A percentile compares a stretch with the other conserved stretches of the same genome.
These are phyloP conservation scores for Rhinatrema bivittatum DNA, from an alignment of 2,797 vertebrate genomes.

Conservation along the genomic window DNA sequence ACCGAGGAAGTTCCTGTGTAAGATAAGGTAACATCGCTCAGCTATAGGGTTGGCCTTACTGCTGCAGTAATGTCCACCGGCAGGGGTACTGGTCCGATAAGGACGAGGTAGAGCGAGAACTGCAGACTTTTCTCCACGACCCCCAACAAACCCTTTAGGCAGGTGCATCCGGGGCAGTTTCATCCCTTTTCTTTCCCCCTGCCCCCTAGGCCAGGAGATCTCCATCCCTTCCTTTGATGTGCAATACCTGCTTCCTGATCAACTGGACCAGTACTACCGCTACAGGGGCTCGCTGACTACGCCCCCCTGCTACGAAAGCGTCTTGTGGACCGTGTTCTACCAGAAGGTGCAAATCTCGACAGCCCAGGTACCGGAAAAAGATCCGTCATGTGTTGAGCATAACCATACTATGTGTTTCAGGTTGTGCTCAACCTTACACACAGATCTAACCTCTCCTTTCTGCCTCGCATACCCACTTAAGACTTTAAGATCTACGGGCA, in stretches of 20 bases:
- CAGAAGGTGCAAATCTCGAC: constrained; percentile 65
- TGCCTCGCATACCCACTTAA: too few relatives aligned
- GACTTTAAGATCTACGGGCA: too few relatives aligned
- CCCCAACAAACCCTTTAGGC: neutral
- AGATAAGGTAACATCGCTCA: neutral
- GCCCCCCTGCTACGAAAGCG: constrained; percentile 79
- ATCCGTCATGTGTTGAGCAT: neutral
- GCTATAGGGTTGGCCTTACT: neutral
- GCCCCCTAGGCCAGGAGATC: constrained; percentile 32
- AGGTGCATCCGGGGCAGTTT: neutral
- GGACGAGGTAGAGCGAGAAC: neutral
- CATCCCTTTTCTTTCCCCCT: neutral
- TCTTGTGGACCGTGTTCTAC: constrained; percentile 77
- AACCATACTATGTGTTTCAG: neutral
- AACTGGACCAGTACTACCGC: constrained; percentile 71
- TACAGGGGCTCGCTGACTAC: constrained; percentile 90
- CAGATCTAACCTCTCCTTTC: neutral
- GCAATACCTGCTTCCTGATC: constrained; percentile 58
- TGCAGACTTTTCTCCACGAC: neutral
- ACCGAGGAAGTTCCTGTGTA: too few relatives aligned
- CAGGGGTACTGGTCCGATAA: neutral
- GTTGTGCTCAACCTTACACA: neutral
- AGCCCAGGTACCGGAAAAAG: constrained; percentile 59
- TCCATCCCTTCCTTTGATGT: constrained; percentile 70
- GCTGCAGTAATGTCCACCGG: neutral